Percentiles rank a stretch among this genome's conserved stretches.
Conservation (phyloP, 2,888 invertebrate species). For the Salpingus planirostris region DNA sequence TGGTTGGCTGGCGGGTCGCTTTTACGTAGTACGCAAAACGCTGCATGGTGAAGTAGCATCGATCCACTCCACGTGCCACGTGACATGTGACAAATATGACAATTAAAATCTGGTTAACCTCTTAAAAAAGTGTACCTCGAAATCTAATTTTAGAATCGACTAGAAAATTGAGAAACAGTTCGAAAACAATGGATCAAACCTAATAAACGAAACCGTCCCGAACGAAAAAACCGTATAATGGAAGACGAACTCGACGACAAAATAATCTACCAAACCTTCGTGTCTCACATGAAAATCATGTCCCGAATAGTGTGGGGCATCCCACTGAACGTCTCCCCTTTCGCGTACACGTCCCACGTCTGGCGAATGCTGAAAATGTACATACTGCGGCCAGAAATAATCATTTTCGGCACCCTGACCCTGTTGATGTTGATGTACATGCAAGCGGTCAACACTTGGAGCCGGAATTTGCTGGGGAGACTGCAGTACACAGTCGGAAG, state of each 20-base stretch:
- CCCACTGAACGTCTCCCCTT: conserved; percentile 53
- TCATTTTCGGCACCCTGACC: conserved; percentile 61
- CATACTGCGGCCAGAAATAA: conserved; percentile 70
- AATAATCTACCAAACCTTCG: conserved; percentile 78
- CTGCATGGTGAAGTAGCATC: no score
- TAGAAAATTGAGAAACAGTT: no score
- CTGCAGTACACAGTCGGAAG: conserved; percentile 57
- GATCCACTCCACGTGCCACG: no score
- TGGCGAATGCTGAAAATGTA: conserved; percentile 73
- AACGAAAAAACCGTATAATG: no score
- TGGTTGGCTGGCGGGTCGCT: no score
- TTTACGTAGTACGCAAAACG: no score
- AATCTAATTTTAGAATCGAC: no score
- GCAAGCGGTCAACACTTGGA: conserved; percentile 77
- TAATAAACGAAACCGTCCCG: no score
- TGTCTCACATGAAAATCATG: conserved; percentile 77
- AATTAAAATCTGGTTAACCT: no score
- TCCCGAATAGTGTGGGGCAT: conserved; percentile 72
- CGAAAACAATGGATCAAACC: no score
- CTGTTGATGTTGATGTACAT: conserved; percentile 69
- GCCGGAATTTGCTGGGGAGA: conserved; percentile 56
- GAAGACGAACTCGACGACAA: conserved; percentile 89
- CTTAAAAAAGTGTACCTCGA: no score
- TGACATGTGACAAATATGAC: no score
- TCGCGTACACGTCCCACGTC: conserved; percentile 61